Evolutionary conservation across 1,140 invertebrate species (phyloP).

Genomic region (Dendroctonus ponderosae): DNA sequence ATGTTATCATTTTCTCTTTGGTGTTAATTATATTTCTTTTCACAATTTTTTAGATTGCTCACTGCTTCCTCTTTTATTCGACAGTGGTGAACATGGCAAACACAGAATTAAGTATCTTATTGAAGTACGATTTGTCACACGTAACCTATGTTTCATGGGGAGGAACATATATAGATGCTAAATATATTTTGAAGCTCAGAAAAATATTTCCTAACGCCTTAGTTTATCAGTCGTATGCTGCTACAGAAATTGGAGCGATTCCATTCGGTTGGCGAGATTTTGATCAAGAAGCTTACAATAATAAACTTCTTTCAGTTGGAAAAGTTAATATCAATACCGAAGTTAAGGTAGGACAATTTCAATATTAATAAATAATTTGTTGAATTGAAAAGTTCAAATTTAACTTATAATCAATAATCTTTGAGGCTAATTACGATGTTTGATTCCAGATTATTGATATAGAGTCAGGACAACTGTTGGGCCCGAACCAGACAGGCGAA

Average conservation of each 20-base stretch:
- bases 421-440: background rate
- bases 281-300: background rate
- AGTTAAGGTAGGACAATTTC: background rate
- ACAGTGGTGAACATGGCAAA: background rate
- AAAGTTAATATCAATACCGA: background rate
- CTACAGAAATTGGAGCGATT: background rate
- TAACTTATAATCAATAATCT: no score
- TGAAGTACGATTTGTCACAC: background rate
- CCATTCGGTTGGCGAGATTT: background rate
- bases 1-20: background rate
- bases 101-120: background rate
- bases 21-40: background rate
- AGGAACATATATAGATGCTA: background rate
- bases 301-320: background rate
- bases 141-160: background rate
- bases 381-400: no score
- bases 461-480: slow-evolving; percentile 28
- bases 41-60: background rate
- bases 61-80: background rate
- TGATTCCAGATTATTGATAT: slow-evolving; percentile 34
- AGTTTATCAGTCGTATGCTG: background rate
- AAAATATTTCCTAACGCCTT: background rate
- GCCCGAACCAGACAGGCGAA: slow-evolving; percentile 36
- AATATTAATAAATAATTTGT: no score
- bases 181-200: background rate